Evolutionary conservation across 2,888 invertebrate species (phyloP).

Genomic region (Agrotis exclamationis): DNA sequence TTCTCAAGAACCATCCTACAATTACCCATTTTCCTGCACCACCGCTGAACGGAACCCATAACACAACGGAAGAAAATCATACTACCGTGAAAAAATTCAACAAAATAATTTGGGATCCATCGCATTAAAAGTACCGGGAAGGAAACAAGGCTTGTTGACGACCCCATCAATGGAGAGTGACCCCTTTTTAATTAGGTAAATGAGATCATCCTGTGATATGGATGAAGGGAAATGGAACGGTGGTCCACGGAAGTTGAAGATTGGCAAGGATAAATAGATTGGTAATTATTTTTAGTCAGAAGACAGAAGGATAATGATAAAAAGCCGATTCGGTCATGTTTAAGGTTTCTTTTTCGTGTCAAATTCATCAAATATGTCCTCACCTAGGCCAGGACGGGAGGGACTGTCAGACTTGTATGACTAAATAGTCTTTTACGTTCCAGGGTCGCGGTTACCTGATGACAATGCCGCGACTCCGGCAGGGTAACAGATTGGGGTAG

Average conservation of each 20-base stretch:
- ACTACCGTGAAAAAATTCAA: slow-evolving; percentile 40
- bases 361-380: too few species aligned
- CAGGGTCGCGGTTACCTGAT: too few species aligned
- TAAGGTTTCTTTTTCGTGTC: too few species aligned
- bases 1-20: too few species aligned
- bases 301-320: too few species aligned
- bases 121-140: slow-evolving; percentile 31
- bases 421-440: too few species aligned
- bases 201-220: slow-evolving; percentile 30
- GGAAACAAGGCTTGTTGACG: slow-evolving; percentile 51
- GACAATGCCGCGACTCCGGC: too few species aligned
- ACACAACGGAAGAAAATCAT: slow-evolving; percentile 21
- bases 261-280: not conserved
- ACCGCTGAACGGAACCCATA: slow-evolving; percentile 16
- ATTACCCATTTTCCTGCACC: slow-evolving; percentile 9
- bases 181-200: slow-evolving; percentile 58
- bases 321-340: too few species aligned
- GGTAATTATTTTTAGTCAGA: slow-evolving; percentile 4
- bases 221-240: slow-evolving; percentile 21
- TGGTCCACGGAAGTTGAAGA: slow-evolving; percentile 1
- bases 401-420: too few species aligned
- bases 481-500: too few species aligned
- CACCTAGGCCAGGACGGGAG: too few species aligned
- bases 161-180: slow-evolving; percentile 42
- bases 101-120: slow-evolving; percentile 33